Percentiles rank a stretch among this genome's conserved stretches.
phyloP scores from a whole-genome alignment of 23 tunicate species.

The Trididemnum clinides region DNA sequence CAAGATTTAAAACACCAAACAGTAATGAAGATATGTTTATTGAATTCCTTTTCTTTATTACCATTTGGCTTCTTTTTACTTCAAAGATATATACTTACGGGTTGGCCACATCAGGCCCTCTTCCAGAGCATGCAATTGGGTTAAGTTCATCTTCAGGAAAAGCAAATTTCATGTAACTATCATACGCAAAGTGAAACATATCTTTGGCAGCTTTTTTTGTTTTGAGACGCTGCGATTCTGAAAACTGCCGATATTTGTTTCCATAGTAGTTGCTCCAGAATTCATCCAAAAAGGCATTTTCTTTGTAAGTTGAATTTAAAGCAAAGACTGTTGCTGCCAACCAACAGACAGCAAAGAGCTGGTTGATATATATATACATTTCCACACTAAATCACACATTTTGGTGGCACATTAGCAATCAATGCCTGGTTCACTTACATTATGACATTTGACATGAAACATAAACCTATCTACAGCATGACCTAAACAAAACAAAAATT shows the following conservation, averaged over 20 bases:
- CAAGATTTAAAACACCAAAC: no score
- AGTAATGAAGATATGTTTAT: no score
- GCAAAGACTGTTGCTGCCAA: not conserved
- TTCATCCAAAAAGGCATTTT: slow-evolving; percentile 28
- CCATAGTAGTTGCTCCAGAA: slow-evolving; percentile 88
- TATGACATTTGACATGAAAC: no score
- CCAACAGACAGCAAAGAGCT: slow-evolving; percentile 19
- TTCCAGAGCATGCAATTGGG: slow-evolving; percentile 91
- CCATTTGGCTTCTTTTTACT: no score
- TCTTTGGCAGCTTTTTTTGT: slow-evolving; percentile 65
- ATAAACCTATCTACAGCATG: no score
- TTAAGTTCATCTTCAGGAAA: slow-evolving; percentile 97
- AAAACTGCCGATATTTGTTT: slow-evolving; percentile 71
- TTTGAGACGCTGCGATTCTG: slow-evolving; percentile 44
- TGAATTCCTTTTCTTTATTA: no score
- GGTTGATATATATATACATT: not conserved
- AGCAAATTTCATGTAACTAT: slow-evolving; percentile 93
- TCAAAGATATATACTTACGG: slow-evolving; percentile 81
- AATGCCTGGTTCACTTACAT: no score
- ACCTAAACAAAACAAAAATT: no score
- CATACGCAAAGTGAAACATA: slow-evolving; percentile 97
- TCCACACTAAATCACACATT: not conserved
- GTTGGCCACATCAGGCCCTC: slow-evolving; percentile 88
- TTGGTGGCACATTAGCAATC: not conserved
- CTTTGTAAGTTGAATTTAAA: not conserved